Evolutionary conservation across 2,797 vertebrate species (phyloP), one percentile per base, ranked within the genome.

Genomic region (Mormyrops attenuatus): DNA sequence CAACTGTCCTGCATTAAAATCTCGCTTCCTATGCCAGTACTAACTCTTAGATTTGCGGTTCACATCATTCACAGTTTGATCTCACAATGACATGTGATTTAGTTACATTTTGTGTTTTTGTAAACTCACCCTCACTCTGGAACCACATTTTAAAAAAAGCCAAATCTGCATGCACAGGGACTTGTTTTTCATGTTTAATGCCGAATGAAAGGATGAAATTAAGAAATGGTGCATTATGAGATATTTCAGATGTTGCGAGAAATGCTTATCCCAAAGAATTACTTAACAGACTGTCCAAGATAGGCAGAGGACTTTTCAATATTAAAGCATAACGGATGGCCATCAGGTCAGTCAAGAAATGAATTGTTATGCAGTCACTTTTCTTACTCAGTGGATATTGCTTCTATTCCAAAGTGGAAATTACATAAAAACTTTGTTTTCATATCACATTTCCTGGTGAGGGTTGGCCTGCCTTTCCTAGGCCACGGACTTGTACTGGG

Each of bases 91-190:
- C 77, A 82, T 82, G 3, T 82, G 77, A 82, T 82, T 82, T 82
- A 82, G 77, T 82, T 82, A 82, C 77, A 47, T 38, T 73, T 38
- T 38, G 69, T 73, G 69, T 73, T 73, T 73, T 73, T 73, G 66
- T 38, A 82, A 47, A 82, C 77, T 82, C 77, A 47, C 38, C 20
- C 69, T 73, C 69, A 69, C 66, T 80, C 73, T 80, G 2, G 73
- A 69, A 69, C 66, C 66, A 69, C 66, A 69, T 69, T 69, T 2
- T 30, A 34, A 69, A 53, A 53, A 17, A 66, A 26, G 13, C 30
- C 30, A 73, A 34, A 41, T 8, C 34, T 41, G 34, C 9, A 9
- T 15, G 9, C 4, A 5, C 4, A 5, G 30, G 66, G 57, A 3
- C 73, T 44, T 44, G 38, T 38, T 69, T 15, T 80, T 44, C 0